phyloP scores from a whole-genome alignment of 2,888 invertebrate species.

The Protodeltote pygarga region DNA sequence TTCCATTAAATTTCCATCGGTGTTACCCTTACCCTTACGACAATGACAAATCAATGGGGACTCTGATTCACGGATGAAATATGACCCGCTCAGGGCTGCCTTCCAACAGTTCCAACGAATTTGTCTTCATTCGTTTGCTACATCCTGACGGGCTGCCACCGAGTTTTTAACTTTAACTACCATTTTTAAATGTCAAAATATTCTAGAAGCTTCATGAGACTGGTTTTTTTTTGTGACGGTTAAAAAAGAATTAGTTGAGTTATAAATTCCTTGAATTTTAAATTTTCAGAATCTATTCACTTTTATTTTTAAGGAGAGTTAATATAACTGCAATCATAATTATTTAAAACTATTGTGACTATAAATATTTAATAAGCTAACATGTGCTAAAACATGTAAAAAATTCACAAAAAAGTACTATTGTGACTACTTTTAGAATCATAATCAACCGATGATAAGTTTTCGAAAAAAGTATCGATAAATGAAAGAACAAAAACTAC shows the following conservation, averaged over 20 bases:
- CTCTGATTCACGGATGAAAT: slow-evolving; percentile 48
- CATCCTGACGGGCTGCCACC: slow-evolving; percentile 13
- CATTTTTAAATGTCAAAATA: slow-evolving; percentile 35
- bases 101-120: slow-evolving; percentile 15
- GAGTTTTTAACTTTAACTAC: slow-evolving; percentile 38
- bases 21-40: slow-evolving; percentile 21
- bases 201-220: not conserved
- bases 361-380: too few relatives aligned
- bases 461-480: too few relatives aligned
- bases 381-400: too few relatives aligned
- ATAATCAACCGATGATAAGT: too few relatives aligned
- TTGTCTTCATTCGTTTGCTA: slow-evolving; percentile 40
- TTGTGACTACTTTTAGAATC: too few relatives aligned
- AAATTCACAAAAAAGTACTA: too few relatives aligned
- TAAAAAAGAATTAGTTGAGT: not conserved
- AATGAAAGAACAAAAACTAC: too few relatives aligned
- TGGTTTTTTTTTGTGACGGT: not conserved
- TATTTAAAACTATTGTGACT: too few relatives aligned
- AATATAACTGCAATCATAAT: too few relatives aligned
- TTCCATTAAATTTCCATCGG: slow-evolving; percentile 4
- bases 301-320: too few relatives aligned
- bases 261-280: not conserved
- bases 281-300: too few relatives aligned
- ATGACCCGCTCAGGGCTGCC: slow-evolving; percentile 43
- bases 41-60: slow-evolving; percentile 52